Base-by-base conservation (phyloP, 1,140 invertebrate species). In the Macrobrachium nipponense region DNA sequence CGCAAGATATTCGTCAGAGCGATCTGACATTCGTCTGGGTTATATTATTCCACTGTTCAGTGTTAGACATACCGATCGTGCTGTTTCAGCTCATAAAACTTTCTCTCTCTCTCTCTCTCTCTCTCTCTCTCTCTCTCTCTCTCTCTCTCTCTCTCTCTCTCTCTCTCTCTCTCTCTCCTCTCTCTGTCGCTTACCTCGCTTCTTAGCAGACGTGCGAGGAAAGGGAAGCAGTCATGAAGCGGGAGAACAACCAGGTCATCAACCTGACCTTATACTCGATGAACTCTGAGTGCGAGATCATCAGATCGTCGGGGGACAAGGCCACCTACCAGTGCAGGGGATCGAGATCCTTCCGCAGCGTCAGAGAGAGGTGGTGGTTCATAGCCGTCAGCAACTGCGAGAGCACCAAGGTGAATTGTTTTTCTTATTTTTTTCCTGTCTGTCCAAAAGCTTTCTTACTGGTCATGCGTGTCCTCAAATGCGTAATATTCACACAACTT, bases 281-380 rank as follows among this genome's bases (percentile, higher is more conserved):
- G 5, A 91, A 92, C 58, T 90, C 90, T 10, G 91, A 91, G 15
- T 93, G 92, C 86, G 87, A 90, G 60, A 81, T 88, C n/a, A 86
- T 89, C 72, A 89, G 72, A 12, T 75, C 15, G n/a, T 64, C 86
- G 18, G 89, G 89, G 60, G 82, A 90, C 15, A 89, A 72, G 58
- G 79, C 84, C 20, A 84, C 51, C 59, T 91, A 93, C 0, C 91
- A 91, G 3, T 95, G 94, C 88, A 92, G 92, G 73, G 94, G 93
- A 87, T 91, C 93, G 0, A 91, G 94, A 87, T 91, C 92, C 27
- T 96, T 96, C 90, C 90, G 92, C 4, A 94, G 94, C 18, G 93
- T 94, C 0, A 92, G 95, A 77, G 94, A 95, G 89, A 90, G 95
- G 81, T 96, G 95, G 95, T 96, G 95, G 95, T 96, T 95, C 89